Conservation (phyloP, 2,888 invertebrate genomes). For the Psococerastis gibbosa region DNA sequence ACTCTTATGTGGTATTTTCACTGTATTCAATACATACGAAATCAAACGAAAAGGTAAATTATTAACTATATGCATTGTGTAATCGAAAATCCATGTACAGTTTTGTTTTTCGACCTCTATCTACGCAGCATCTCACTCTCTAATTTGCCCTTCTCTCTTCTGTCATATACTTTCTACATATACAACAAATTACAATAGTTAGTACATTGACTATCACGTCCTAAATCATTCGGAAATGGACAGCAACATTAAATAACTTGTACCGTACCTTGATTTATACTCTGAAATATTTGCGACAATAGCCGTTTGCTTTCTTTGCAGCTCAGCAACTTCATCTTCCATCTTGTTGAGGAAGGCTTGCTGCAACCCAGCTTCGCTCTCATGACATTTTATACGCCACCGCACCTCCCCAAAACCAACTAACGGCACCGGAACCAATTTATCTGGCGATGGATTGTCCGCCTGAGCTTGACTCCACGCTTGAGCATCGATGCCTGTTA, state of each 20-base stretch:
- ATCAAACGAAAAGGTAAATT: too few species aligned
- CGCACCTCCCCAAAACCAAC: slow-evolving; percentile 58
- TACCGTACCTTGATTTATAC: slow-evolving; percentile 16
- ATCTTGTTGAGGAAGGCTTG: slow-evolving; percentile 62
- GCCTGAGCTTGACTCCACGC: slow-evolving; percentile 92
- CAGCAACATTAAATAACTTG: not conserved
- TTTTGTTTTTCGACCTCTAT: too few species aligned
- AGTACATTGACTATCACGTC: too few species aligned
- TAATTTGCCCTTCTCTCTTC: too few species aligned
- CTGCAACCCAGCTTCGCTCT: slow-evolving; percentile 66
- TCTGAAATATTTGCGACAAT: slow-evolving; percentile 65
- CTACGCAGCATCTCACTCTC: too few species aligned
- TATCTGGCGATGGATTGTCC: slow-evolving; percentile 83
- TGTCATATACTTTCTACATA: too few species aligned
- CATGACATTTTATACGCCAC: slow-evolving; percentile 65
- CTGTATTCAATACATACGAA: too few species aligned
- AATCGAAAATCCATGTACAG: too few species aligned
- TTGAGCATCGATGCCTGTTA: slow-evolving; percentile 80
- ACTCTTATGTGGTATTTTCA: too few species aligned
- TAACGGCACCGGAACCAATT: slow-evolving; percentile 84
- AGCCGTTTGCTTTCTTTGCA: slow-evolving; percentile 64
- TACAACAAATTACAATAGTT: too few species aligned
- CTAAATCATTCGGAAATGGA: too few species aligned
- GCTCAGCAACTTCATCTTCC: slow-evolving; percentile 50
- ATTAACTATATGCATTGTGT: too few species aligned